Conservation (phyloP, 2,888 invertebrate species). For the Lucinisca nassula region DNA sequence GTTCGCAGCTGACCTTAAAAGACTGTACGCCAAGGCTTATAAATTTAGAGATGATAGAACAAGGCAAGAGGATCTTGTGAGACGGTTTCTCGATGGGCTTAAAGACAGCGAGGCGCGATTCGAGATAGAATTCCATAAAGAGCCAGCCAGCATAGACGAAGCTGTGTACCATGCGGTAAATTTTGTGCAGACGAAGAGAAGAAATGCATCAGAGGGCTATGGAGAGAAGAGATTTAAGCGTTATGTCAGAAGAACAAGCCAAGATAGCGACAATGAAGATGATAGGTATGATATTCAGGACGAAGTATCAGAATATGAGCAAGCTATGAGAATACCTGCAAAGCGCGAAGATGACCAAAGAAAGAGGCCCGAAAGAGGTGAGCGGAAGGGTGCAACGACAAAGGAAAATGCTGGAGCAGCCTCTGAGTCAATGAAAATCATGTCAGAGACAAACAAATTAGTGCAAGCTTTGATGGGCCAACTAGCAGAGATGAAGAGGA, state of each 20-base stretch:
- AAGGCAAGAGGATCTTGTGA: constrained; percentile 2
- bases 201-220: not conserved
- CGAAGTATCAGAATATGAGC: not conserved
- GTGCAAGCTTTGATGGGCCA: not conserved
- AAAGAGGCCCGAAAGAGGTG: not conserved
- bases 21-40: not conserved
- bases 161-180: constrained; percentile 9
- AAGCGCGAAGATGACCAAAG: not conserved
- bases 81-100: constrained; percentile 1
- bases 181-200: not conserved
- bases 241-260: not conserved
- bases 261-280: not conserved
- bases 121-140: not conserved
- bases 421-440: not conserved
- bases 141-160: not conserved
- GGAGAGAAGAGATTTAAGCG: not conserved
- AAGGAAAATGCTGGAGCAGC: not conserved
- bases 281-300: not conserved
- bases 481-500: not conserved
- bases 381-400: not conserved
- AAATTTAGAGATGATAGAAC: not conserved
- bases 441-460: not conserved
- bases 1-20: constrained; percentile 2
- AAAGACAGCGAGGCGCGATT: not conserved
- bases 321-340: not conserved